phyloP scores from a whole-genome alignment of 2,797 vertebrate genomes.

The Squalus acanthias region DNA sequence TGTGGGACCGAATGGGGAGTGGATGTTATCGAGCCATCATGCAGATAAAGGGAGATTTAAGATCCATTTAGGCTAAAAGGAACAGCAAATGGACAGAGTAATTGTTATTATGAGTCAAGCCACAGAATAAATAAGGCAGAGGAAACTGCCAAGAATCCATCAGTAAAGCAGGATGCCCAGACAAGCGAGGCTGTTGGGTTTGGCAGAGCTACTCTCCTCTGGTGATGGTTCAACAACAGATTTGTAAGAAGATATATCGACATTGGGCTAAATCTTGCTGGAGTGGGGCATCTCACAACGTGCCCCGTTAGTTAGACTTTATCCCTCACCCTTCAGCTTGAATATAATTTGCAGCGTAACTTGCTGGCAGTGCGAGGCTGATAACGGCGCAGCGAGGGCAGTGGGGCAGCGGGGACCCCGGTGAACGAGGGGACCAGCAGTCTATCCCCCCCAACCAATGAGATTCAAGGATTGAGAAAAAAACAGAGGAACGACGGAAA shows the following conservation, averaged over 20 bases:
- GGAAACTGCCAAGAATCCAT: slow-evolving; percentile 32
- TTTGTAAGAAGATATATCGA: background rate
- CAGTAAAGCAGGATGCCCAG: background rate
- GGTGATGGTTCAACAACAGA: background rate
- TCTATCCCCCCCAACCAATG: background rate
- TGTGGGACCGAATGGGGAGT: background rate
- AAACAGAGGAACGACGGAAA: background rate
- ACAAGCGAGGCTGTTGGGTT: background rate
- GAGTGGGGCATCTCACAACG: background rate
- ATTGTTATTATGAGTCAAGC: background rate
- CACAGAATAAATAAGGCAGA: background rate
- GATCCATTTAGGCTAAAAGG: background rate
- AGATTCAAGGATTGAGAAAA: background rate
- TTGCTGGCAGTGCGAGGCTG: too few relatives aligned
- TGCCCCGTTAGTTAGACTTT: background rate
- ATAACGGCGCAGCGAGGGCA: too few relatives aligned
- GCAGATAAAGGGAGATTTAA: background rate
- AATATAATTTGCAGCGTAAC: background rate
- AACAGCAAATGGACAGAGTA: slow-evolving; percentile 27
- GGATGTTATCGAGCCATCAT: background rate
- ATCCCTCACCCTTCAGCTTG: background rate
- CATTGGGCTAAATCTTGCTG: background rate
- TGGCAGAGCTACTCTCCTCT: background rate
- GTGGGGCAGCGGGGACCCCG: too few relatives aligned
- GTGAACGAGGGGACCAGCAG: background rate